These are phyloP conservation scores for Leguminivora glycinivorella DNA, from an alignment of 1,140 invertebrate species.

Conservation along the genomic window DNA sequence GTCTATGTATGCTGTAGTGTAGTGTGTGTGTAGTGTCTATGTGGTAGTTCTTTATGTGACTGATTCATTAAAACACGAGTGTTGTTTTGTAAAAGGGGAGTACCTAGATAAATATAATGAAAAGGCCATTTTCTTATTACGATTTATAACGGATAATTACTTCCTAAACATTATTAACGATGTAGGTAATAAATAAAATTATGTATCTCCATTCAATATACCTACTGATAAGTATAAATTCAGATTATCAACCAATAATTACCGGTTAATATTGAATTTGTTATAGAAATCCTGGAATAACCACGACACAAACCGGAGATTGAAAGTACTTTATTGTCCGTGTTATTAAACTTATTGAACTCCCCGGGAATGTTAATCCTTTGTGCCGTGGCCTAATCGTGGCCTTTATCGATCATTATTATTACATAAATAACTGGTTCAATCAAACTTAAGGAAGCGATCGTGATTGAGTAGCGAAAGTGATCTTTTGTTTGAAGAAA, in stretches of 20 bases:
- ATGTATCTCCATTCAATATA: background rate
- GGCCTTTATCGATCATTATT: background rate
- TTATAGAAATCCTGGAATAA: background rate
- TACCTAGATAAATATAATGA: no score
- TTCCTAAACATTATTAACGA: background rate
- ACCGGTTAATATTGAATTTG: background rate
- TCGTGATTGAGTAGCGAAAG: background rate
- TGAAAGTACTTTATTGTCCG: background rate
- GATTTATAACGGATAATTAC: background rate
- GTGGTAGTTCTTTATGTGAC: no score
- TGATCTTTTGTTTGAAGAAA: no score
- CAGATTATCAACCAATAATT: background rate
- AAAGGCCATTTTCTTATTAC: no score
- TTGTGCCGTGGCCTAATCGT: background rate
- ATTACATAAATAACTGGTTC: background rate
- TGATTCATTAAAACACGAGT: no score
- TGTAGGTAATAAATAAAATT: no score
- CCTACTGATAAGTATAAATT: background rate
- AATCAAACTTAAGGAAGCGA: background rate
- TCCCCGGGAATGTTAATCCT: constrained; percentile 8
- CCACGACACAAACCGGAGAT: constrained; percentile 1
- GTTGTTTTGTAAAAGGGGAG: no score
- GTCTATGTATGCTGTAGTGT: no score
- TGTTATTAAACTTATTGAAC: constrained; percentile 5
- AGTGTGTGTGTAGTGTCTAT: no score